These are phyloP conservation scores for Zaprionus lachaisei DNA, from an alignment of 1,140 invertebrate species.

Conservation along the genomic window DNA sequence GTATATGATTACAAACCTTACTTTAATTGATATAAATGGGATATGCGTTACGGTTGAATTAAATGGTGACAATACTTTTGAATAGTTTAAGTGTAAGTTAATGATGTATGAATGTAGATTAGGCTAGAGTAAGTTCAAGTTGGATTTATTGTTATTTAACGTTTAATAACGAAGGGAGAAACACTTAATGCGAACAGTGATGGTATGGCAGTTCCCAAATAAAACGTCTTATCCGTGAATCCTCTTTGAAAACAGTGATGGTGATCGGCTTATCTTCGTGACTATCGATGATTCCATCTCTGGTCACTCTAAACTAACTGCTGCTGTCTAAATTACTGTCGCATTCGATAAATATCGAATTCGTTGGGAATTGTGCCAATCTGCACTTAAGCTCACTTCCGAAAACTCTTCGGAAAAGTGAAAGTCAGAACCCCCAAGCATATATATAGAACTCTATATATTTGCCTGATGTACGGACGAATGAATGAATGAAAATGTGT, in stretches of 20 bases:
- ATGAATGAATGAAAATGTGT: conserved; percentile 2
- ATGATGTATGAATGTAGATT: neutral
- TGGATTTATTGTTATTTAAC: neutral
- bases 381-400: neutral
- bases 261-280: neutral
- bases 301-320: neutral
- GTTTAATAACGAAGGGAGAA: neutral
- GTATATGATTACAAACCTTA: conserved; percentile 7
- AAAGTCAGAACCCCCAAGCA: neutral
- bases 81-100: neutral
- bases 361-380: neutral
- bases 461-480: neutral
- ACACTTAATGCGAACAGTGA: neutral
- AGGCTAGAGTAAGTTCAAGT: neutral
- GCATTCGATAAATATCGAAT: neutral
- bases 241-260: no score
- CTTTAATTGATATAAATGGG: neutral
- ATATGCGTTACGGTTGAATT: neutral
- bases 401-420: neutral
- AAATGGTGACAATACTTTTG: neutral
- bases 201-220: no score
- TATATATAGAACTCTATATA: neutral
- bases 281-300: neutral
- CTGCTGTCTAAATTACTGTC: neutral
- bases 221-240: no score